These are phyloP conservation scores for Leptinotarsa rubiginosa DNA, from an alignment of 2,888 invertebrate genomes.

Conservation along the genomic window DNA sequence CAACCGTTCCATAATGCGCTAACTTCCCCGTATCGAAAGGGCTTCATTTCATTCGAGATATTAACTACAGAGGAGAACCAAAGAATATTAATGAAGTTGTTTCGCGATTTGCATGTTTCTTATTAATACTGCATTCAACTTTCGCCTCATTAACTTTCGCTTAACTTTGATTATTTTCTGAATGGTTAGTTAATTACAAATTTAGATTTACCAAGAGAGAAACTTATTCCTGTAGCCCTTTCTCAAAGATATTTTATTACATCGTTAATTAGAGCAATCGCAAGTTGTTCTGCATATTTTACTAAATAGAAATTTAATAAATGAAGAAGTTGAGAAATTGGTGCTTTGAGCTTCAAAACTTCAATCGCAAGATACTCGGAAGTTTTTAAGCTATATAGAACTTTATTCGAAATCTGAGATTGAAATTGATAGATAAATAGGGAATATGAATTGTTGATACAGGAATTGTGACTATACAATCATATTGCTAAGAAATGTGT, in stretches of 20 bases:
- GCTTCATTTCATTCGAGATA: conserved; percentile 48
- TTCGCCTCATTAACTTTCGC: conserved; percentile 62
- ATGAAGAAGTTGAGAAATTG: conserved; percentile 53
- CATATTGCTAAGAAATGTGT: too few species aligned
- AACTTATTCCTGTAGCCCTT: conserved; percentile 51
- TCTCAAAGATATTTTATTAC: conserved; percentile 62
- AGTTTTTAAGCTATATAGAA: background rate
- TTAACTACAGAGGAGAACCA: conserved; percentile 56
- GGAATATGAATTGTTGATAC: background rate
- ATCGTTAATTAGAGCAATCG: conserved; percentile 59
- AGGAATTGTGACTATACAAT: background rate
- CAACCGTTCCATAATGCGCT: conserved; percentile 39
- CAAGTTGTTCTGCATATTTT: conserved; percentile 50
- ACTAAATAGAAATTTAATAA: conserved; percentile 61
- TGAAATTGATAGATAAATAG: background rate
- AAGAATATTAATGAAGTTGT: conserved; percentile 65
- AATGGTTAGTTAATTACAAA: conserved; percentile 66
- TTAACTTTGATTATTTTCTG: conserved; percentile 65
- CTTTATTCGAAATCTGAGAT: background rate
- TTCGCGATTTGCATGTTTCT: conserved; percentile 64
- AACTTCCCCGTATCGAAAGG: conserved; percentile 38
- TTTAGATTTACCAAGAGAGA: conserved; percentile 53
- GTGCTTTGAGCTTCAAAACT: conserved; percentile 22
- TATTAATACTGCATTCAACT: conserved; percentile 59
- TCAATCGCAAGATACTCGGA: background rate